Percentiles rank a stretch among this genome's conserved stretches.
Conservation (phyloP, 2,888 invertebrate genomes). For the Leptura quadrifasciata region DNA sequence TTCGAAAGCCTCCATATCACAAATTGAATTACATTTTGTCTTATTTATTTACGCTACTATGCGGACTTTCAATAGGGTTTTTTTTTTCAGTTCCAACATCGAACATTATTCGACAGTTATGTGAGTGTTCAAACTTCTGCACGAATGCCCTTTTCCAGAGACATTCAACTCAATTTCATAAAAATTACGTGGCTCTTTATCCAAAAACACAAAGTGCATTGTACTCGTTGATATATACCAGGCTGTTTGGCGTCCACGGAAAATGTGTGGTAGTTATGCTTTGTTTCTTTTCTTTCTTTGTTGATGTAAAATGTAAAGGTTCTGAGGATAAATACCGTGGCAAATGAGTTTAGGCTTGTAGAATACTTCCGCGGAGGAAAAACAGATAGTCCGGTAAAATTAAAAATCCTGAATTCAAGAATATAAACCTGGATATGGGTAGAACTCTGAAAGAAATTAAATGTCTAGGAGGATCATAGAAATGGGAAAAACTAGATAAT, state of each 20-base stretch:
- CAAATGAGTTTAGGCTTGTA: background rate
- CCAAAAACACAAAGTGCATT: conserved; percentile 8
- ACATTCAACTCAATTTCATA: conserved; percentile 7
- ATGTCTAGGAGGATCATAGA: no score
- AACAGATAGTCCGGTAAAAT: background rate
- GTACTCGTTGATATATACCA: background rate
- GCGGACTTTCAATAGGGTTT: background rate
- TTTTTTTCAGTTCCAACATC: background rate
- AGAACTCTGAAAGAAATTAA: no score
- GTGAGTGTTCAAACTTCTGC: conserved; percentile 2
- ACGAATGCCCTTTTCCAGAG: background rate
- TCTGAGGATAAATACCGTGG: background rate
- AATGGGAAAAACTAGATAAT: no score
- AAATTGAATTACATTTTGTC: background rate
- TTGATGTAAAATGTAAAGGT: background rate
- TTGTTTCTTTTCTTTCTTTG: background rate
- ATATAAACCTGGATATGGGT: no score
- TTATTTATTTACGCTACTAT: conserved; percentile 6
- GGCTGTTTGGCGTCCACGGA: background rate
- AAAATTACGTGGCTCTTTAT: conserved; percentile 2
- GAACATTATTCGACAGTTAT: background rate
- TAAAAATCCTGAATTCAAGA: no score
- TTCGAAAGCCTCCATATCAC: background rate
- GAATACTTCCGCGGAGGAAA: background rate
- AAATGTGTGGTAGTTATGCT: background rate